Evolutionary conservation across 2,113 vertebrate species (phyloP).

Genomic region (Solenodon paradoxus): DNA sequence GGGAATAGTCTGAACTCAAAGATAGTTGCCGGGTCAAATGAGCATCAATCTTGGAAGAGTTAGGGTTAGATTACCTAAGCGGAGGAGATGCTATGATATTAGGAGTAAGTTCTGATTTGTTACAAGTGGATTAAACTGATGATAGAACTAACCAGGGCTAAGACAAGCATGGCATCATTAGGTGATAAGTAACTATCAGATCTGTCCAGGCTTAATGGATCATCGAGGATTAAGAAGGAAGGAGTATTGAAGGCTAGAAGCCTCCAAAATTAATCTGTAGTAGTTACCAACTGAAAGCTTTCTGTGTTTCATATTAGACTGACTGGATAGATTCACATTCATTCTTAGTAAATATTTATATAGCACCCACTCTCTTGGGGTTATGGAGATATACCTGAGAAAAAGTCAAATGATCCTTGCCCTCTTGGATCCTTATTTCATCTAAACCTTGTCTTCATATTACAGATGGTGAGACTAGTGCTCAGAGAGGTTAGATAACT

Average conservation of each 20-base stretch:
- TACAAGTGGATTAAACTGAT: neutral
- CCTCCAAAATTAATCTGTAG: neutral
- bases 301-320: neutral
- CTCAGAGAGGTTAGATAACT: neutral
- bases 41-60: neutral
- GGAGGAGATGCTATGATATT: neutral
- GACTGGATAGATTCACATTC: neutral
- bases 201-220: neutral
- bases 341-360: neutral
- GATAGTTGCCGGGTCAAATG: neutral
- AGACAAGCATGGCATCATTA: neutral
- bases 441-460: neutral
- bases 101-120: neutral
- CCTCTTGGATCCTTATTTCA: neutral
- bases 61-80: neutral
- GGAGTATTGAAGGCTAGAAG: neutral
- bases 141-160: neutral
- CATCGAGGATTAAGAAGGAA: neutral
- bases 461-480: neutral
- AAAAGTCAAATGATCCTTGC: neutral
- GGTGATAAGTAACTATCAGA: neutral
- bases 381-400: neutral
- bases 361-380: neutral
- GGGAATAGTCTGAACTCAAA: neutral
- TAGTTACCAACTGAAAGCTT: neutral